Evolutionary conservation across 2,797 vertebrate species (phyloP).

Genomic region (Liasis olivaceus): DNA sequence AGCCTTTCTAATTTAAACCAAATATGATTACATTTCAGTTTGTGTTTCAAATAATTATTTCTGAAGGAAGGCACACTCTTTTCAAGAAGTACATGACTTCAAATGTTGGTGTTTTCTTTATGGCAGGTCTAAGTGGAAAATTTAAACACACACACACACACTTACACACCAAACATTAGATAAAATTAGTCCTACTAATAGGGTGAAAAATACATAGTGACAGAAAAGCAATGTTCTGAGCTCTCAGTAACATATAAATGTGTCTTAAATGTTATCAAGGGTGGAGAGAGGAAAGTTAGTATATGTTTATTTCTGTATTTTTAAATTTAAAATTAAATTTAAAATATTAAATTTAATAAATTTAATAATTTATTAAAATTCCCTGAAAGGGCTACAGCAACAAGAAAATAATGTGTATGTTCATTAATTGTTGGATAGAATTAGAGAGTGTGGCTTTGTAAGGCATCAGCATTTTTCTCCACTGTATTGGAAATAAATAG

Average conservation of each 20-base stretch:
- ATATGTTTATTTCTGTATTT: not conserved
- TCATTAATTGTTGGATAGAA: not conserved
- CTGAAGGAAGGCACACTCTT: conserved; percentile 3
- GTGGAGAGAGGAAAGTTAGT: not conserved
- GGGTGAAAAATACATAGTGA: not conserved
- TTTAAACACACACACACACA: not conserved
- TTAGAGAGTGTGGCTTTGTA: not conserved
- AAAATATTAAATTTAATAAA: too few species aligned
- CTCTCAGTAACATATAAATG: not conserved
- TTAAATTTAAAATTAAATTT: too few species aligned
- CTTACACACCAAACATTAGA: not conserved
- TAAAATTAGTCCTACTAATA: conserved; percentile 1
- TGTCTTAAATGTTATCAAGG: not conserved
- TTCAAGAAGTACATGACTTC: not conserved
- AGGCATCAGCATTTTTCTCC: not conserved
- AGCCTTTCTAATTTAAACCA: conserved; percentile 35
- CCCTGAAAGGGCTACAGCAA: not conserved
- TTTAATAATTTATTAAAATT: not conserved
- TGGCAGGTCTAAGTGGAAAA: conserved; percentile 14
- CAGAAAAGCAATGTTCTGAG: not conserved
- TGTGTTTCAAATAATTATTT: conserved; percentile 37
- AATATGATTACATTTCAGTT: conserved; percentile 41
- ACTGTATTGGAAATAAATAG: not conserved
- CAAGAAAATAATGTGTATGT: not conserved
- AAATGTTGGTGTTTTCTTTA: conserved; percentile 13